phyloP scores from a whole-genome alignment of 2,797 vertebrate species.

The Lateolabrax maculatus region DNA sequence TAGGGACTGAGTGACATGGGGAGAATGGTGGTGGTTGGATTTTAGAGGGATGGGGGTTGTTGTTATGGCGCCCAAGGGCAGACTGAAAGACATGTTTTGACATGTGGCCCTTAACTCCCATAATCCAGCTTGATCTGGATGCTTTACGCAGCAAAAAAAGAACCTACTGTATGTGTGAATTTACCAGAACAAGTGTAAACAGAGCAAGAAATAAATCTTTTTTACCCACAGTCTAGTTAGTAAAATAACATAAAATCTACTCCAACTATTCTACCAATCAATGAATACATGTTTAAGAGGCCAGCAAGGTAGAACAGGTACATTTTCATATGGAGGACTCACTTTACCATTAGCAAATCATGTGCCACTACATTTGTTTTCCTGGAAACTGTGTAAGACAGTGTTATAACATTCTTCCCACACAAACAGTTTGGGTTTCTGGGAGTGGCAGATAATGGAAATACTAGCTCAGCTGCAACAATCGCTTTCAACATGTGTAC shows the following conservation, averaged over 20 bases:
- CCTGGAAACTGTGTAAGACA: too few species aligned
- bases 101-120: slow-evolving; percentile 67
- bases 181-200: slow-evolving; percentile 35
- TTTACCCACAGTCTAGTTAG: neutral
- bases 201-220: slow-evolving; percentile 17
- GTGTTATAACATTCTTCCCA: neutral
- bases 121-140: slow-evolving; percentile 66
- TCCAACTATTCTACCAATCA: neutral
- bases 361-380: too few species aligned
- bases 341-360: too few species aligned
- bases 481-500: neutral
- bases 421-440: neutral
- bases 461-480: neutral
- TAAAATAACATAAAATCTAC: neutral
- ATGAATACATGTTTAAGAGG: neutral
- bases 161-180: slow-evolving; percentile 57
- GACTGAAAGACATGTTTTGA: slow-evolving; percentile 72
- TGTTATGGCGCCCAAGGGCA: slow-evolving; percentile 66
- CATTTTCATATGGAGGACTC: too few species aligned
- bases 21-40: slow-evolving; percentile 55
- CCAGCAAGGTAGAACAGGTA: neutral
- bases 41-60: slow-evolving; percentile 52
- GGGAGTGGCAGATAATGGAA: slow-evolving; percentile 13
- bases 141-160: slow-evolving; percentile 50
- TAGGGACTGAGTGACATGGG: slow-evolving; percentile 65